Base-by-base conservation (phyloP, 2,797 vertebrate species). In the Pseudomugil tenellus region DNA sequence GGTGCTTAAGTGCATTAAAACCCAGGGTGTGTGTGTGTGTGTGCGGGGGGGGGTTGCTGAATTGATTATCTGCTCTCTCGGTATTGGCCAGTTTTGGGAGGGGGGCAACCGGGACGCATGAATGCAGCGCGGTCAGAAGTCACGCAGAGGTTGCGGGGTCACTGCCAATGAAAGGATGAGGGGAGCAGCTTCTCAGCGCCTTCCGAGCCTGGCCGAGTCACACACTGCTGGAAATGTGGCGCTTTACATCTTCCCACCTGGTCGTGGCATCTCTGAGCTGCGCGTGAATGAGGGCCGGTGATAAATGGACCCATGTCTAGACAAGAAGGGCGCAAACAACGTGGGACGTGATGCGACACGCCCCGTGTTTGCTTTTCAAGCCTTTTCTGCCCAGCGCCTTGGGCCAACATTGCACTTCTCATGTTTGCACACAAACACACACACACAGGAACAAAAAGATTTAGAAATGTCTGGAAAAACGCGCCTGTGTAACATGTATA, bases 91-190 rank as follows among this genome's bases (percentile, higher is more conserved):
- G 75, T 76, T 64, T 76, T 1, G 32, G 32, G 70, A 72, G 84
- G 86, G 84, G 85, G 86, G 83, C 72, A 74, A 84, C 73, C 77
- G 72, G 77, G 70, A 74, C 70, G 55, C 77, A 48, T 92, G 89
- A 93, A 93, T 92, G 83, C 85, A 26, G 51, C 66, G 67, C 84
- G 93, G 94, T 94, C 94, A 94, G 86, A 92, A 92, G 93, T 93
- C 93, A 92, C n/a, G 19, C 65, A 84, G 81, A 90, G 93, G 93
- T 94, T 89, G 85, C 74, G 43, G 84, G 93, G 93, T 93, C 91
- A 91, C 62, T 29, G 63, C 58, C 67, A 63, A 85, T 91, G 91
- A 94, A 93, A 92, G 80, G 92, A 84, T 59, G 75, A 58, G 79
- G 85, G 83, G 80, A 72, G 83, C 74, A 54, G 83, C 86, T 92